Evolutionary conservation across 2,888 invertebrate genomes (phyloP), one percentile per base, ranked within the genome.

Genomic region (Gymnocheta viridis): DNA sequence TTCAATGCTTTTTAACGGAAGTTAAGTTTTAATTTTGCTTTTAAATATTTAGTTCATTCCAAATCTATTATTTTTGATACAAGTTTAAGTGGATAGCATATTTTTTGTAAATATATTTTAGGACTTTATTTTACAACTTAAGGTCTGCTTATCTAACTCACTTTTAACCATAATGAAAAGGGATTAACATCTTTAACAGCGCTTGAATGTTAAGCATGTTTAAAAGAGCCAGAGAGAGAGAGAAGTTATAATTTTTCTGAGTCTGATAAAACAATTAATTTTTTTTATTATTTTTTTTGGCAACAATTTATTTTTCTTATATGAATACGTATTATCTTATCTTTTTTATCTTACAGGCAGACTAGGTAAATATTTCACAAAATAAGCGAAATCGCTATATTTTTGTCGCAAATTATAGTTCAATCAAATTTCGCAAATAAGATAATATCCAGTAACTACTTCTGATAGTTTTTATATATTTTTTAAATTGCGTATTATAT

Each of bases 221-320:
- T 22, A 32, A n/a, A n/a, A n/a, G n/a, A n/a, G n/a, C n/a, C n/a
- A n/a, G n/a, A n/a, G n/a, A n/a, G n/a, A n/a, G n/a, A n/a, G n/a
- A n/a, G n/a, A n/a, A 19, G 6, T 29, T 27, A 14, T 38, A 27
- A 6, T 38, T 51, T 27, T 12, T 47, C 44, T 49, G 5, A 35
- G 0, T 22, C 24, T 32, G 14, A 22, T 38, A 47, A 56, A 67
- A 77, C 58, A 56, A 56, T 44, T 56, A 76, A 66, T 41, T 1
- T 38, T 66, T 27, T 64, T n/a, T n/a, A n/a, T n/a, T 72, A 17
- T 35, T 27, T 49, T 69, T 78, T 82, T 82, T 82, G 82, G 82
- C 82, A 82, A 82, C 73, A 79, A 66, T 85, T 78, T 79, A 74
- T 58, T 73, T 58, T 62, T 32, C 38, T 64, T 70, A 69, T 10